Base-by-base conservation (phyloP, 2,113 vertebrate genomes). In the Cisticola juncidis region DNA sequence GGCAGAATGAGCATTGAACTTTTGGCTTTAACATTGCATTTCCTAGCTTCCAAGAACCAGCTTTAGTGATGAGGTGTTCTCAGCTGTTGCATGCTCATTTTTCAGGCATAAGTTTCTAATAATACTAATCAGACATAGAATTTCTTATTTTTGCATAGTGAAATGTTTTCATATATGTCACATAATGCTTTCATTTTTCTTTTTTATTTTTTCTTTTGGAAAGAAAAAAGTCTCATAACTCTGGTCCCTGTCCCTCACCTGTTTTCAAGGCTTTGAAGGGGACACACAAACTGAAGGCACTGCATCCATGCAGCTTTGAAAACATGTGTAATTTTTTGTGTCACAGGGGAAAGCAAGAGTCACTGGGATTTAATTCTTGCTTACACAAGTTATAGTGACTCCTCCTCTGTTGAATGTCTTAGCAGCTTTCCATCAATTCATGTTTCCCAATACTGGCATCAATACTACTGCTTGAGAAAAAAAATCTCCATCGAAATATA, bases 21-120 rank as follows among this genome's bases (percentile, higher is more conserved):
- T 88, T 56, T 78, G 69, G 35, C 69, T 91, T 78, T 88, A 78
- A 68, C 51, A 58, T 40, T 79, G 40, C 31, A 38, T 86, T 83
- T 88, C 6, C 68, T 60, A 25, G 18, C 33, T 95, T 93, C 70
- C 77, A 91, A 68, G 72, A 71, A 9, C 9, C 36, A 72, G n/a
- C 12, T 76, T 85, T 81, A 58, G 47, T 17, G 28, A 40, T 53
- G 40, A 61, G 77, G 29, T 76, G 51, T 88, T 92, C 73, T 91
- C 64, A 92, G 51, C 35, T 93, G 73, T 72, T 77, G 14, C 25
- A 28, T 51, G 44, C 50, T 95, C 42, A 73, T 88, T 91, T 94
- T 87, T 88, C 79, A 86, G 58, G 42, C 65, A 62, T 51, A 80
- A 88, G 47, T 20, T 90, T 91, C 51, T 91, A 90, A 85, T 90